These are phyloP conservation scores for Xestoiulus laeticollis DNA, from an alignment of 2,888 invertebrate species.

Conservation along the genomic window DNA sequence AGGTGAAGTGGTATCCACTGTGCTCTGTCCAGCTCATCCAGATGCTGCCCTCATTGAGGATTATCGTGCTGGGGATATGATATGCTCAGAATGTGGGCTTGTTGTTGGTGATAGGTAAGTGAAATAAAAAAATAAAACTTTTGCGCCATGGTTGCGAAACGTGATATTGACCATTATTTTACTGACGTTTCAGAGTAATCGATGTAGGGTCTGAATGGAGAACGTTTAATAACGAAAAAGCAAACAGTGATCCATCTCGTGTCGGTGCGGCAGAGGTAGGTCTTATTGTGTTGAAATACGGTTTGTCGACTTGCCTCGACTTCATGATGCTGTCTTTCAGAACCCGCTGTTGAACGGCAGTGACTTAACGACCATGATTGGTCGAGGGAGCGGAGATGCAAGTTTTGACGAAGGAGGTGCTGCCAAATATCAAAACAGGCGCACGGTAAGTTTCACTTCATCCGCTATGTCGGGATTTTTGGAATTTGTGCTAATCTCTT, in stretches of 20 bases:
- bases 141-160: neutral
- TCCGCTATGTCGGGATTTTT: neutral
- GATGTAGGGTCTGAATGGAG: constrained; percentile 99
- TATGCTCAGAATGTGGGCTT: constrained; percentile 99
- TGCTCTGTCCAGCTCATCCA: constrained; percentile 93
- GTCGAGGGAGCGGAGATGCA: constrained; percentile 74
- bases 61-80: constrained; percentile 98
- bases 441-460: constrained; percentile 66
- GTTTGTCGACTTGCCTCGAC: no score
- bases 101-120: constrained; percentile 96
- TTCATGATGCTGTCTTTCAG: constrained; percentile 57
- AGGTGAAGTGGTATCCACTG: constrained; percentile 66
- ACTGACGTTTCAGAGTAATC: constrained; percentile 79
- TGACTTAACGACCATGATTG: constrained; percentile 97
- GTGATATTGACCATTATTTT: neutral
- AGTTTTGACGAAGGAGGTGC: constrained; percentile 87
- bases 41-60: constrained; percentile 97
- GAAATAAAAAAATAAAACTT: constrained; percentile 53
- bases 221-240: constrained; percentile 98
- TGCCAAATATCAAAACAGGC: constrained; percentile 73
- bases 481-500: constrained; percentile 53
- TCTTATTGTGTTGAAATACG: no score
- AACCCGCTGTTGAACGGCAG: constrained; percentile 95
- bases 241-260: constrained; percentile 97
- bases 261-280: constrained; percentile 92